phyloP scores from a whole-genome alignment of 2,888 invertebrate species.

The Esperia sulphurella region DNA sequence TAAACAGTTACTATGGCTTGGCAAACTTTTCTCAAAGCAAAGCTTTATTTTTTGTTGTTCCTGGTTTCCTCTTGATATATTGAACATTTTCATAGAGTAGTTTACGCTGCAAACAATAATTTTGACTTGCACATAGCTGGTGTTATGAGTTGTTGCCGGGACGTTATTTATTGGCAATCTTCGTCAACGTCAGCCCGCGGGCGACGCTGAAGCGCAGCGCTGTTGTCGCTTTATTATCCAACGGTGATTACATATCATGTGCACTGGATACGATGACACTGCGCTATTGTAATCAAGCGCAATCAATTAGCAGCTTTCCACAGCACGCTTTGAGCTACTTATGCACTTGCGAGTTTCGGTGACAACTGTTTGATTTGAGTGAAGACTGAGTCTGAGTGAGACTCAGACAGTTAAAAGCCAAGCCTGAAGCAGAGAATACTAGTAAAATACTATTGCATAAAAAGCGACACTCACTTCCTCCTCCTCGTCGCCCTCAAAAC shows the following conservation, averaged over 20 bases:
- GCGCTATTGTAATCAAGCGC: conserved; percentile 3
- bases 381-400: too few species aligned
- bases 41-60: too few species aligned
- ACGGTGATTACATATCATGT: conserved; percentile 5
- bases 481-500: too few species aligned
- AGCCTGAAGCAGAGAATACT: too few species aligned
- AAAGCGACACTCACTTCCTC: too few species aligned
- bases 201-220: conserved; percentile 1
- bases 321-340: background rate
- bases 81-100: background rate
- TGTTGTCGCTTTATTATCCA: conserved; percentile 9
- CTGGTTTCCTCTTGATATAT: too few species aligned
- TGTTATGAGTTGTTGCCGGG: background rate
- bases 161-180: conserved; percentile 33
- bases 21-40: too few species aligned
- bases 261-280: background rate
- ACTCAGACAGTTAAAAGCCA: too few species aligned
- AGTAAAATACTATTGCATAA: too few species aligned
- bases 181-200: conserved; percentile 31
- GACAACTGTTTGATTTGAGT: background rate
- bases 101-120: background rate
- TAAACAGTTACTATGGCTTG: too few species aligned
- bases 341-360: background rate
- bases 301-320: conserved; percentile 2
- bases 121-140: conserved; percentile 2